Evolutionary conservation across 2,113 vertebrate species (phyloP), one percentile per base, ranked within the genome.

Genomic region (Leptodactylus fuscus): DNA sequence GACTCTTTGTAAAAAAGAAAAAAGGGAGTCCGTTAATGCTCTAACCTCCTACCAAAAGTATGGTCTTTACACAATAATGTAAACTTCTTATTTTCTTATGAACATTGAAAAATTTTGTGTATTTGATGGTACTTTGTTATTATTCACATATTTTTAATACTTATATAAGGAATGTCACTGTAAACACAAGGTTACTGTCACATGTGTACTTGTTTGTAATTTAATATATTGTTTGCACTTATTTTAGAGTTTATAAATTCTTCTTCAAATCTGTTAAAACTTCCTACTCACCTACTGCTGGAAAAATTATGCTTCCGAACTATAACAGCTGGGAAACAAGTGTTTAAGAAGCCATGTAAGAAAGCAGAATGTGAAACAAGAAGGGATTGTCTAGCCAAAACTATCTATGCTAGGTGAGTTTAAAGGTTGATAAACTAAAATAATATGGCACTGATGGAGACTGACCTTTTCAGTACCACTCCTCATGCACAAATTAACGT

Each of bases 301-400:
- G 91, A 91, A 5, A 93, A 93, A 1, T 71, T 99, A 15, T 90
- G 55, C 20, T 93, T 98, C 53, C 92, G 96, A 88, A 96, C 90
- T 22, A 94, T 99, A 88, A 95, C 90, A 53, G 97, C 97, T 0
- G 98, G 98, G 18, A 97, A 89, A 78, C 96, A 93, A 0, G 89
- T 95, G 67, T 92, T 99, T 85, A 91, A 89, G 76, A 99, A 98
- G 91, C 96, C 97, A 0, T 99, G 97, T 87, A 93, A 94, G 71
- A 94, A 86, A 87, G 88, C 93, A 0, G 97, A 98, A 87, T 98
- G 97, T 41, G 89, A 91, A 65, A 91, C 96, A 7, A 95, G 97
- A 87, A 96, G 96, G 83, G 97, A 99, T 94, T 98, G 97, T 88
- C 91, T 99, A 16, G 97, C 97, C 89, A 99, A 99, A 92, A 90